Evolutionary conservation across 2,888 invertebrate genomes (phyloP).

Genomic region (Hartigia nigra): DNA sequence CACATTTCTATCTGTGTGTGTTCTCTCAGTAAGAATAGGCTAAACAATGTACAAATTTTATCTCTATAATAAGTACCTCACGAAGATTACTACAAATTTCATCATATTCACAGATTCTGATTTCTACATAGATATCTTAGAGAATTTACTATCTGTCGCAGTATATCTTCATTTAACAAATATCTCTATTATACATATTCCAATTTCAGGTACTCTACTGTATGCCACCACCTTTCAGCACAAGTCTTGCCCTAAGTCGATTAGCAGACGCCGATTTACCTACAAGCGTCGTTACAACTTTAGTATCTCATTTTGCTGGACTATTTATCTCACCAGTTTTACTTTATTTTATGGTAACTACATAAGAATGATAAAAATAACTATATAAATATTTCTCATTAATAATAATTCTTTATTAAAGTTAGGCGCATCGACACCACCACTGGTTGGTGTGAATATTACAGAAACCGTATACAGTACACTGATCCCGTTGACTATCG

Average conservation of each 20-base stretch:
- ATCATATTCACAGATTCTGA: background rate
- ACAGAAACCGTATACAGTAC: conserved; percentile 57
- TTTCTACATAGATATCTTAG: background rate
- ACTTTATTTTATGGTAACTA: conserved; percentile 58
- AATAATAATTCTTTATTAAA: conserved; percentile 23
- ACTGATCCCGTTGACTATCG: conserved; percentile 54
- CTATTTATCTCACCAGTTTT: conserved; percentile 58
- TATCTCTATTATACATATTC: conserved; percentile 6
- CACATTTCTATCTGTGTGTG: background rate
- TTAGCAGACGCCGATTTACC: conserved; percentile 58
- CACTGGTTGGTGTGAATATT: conserved; percentile 57
- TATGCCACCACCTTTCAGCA: conserved; percentile 62
- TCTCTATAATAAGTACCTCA: background rate
- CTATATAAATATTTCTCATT: background rate
- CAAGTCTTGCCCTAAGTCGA: conserved; percentile 56
- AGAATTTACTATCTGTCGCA: background rate
- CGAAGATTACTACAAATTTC: background rate
- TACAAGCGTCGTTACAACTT: conserved; percentile 58
- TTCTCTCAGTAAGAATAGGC: background rate
- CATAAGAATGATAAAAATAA: background rate
- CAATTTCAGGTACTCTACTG: conserved; percentile 59
- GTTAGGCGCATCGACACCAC: conserved; percentile 59
- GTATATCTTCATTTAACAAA: background rate
- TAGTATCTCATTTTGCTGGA: conserved; percentile 58
- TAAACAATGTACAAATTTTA: background rate